Conservation (phyloP, 1,140 invertebrate species). For the Trissolcus basalis region DNA sequence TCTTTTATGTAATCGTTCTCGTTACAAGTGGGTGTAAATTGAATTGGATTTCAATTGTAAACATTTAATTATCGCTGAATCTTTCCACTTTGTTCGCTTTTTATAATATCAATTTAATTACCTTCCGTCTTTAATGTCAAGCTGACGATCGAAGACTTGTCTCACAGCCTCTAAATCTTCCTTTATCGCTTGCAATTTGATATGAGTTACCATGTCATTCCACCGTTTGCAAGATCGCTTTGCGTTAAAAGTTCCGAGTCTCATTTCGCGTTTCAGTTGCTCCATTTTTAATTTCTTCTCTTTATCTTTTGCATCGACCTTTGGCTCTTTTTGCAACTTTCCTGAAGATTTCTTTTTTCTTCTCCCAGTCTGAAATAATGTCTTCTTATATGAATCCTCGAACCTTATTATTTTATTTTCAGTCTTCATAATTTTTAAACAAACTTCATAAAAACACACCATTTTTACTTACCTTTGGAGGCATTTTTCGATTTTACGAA, state of each 20-base stretch:
- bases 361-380: background rate
- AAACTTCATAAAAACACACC: background rate
- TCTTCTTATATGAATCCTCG: background rate
- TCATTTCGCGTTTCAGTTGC: conserved; percentile 58
- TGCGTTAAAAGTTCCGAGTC: conserved; percentile 51
- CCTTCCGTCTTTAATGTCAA: conserved; percentile 70
- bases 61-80: background rate
- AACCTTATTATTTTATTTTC: too few relatives aligned
- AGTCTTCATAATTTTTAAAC: background rate
- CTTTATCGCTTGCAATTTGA: conserved; percentile 61
- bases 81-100: background rate
- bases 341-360: conserved; percentile 11
- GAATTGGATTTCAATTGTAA: too few relatives aligned
- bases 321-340: conserved; percentile 5
- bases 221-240: conserved; percentile 47
- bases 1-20: too few relatives aligned
- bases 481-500: background rate
- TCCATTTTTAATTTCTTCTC: conserved; percentile 47
- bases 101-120: conserved; percentile 8
- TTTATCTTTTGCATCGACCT: conserved; percentile 22
- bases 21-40: too few relatives aligned
- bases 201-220: conserved; percentile 61
- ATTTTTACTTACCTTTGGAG: background rate
- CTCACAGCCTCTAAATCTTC: conserved; percentile 60
- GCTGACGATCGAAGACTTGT: conserved; percentile 66